Evolutionary conservation across 2,888 invertebrate species (phyloP), one percentile per base, ranked within the genome.

Genomic region (Gryllus longicercus): DNA sequence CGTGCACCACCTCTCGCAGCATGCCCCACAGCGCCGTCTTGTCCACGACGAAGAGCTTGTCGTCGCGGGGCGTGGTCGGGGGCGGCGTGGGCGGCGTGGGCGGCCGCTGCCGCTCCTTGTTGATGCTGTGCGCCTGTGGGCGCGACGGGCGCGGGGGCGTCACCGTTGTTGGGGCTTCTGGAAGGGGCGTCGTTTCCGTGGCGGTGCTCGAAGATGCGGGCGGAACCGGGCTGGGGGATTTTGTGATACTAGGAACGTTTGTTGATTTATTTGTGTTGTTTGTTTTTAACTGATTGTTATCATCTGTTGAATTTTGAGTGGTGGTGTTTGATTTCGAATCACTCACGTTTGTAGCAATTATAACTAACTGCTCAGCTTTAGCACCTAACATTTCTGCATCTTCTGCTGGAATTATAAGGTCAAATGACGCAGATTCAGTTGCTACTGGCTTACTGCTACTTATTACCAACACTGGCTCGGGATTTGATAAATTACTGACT

Each of bases 21-120:
- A 92, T 87, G 79, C 91, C 91, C 91, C 91, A 92, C 76, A 91
- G 85, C 81, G 89, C 89, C 82, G 91, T 90, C 84, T 91, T 90
- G 83, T 91, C 90, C 79, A 91, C 85, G 80, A 91, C 88, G 82
- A 91, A 89, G 83, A 89, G 90, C 83, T 87, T 87, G 77, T 81
- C 76, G 79, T 82, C 23, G 83, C 82, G 25, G 8, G 23, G 12
- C 16, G 21, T 51, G 38, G 75, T 63, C 76, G 49, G 16, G n/a
- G 63, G 16, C 11, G 12, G n/a, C 14, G 63, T 63, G 0, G 63
- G 16, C 5, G 63, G 63, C 14, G 63, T 63, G 4, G 63, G 12
- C 50, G 25, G 25, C 49, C 50, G 11, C 11, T 74, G 23, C 79
- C 50, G 25, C 50, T n/a, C 16, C 75, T 49, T 80, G 49, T 80